phyloP scores from a whole-genome alignment of 2,797 vertebrate species.

The Poeciliopsis turneri region DNA sequence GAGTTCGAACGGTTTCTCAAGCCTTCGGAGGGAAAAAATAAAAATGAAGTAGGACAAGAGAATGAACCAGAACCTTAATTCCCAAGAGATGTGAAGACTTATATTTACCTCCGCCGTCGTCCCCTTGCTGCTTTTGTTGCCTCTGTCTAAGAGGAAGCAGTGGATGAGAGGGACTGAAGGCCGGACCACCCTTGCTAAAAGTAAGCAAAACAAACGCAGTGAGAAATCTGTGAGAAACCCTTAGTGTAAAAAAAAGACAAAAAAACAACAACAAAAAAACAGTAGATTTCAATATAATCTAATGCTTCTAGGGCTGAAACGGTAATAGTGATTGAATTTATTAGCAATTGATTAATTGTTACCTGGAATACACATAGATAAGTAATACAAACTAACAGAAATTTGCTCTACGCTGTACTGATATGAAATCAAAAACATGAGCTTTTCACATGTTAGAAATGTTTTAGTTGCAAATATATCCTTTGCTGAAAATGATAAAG shows the following conservation, averaged over 20 bases:
- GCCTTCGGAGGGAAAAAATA: conserved; percentile 71
- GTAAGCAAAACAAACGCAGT: conserved; percentile 13
- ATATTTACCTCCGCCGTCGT: conserved; percentile 85
- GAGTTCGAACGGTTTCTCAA: conserved; percentile 93
- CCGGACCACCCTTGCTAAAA: conserved; percentile 86
- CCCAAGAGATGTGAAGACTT: not conserved
- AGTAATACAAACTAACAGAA: too few relatives aligned
- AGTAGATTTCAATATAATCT: not conserved
- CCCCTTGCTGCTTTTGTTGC: conserved; percentile 91
- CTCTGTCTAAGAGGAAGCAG: conserved; percentile 94
- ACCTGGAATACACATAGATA: too few relatives aligned
- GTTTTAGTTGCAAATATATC: too few relatives aligned
- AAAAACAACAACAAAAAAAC: not conserved
- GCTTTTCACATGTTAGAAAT: too few relatives aligned
- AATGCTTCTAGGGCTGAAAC: not conserved
- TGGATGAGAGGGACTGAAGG: conserved; percentile 91
- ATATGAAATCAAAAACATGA: too few relatives aligned
- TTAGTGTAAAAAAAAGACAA: not conserved
- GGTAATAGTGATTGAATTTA: too few relatives aligned
- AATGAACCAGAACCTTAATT: not conserved
- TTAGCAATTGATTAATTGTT: too few relatives aligned
- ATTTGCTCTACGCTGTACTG: too few relatives aligned
- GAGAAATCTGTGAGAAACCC: not conserved
- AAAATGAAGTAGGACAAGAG: not conserved
- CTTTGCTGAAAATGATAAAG: too few relatives aligned